Conservation (phyloP, 2,797 vertebrate genomes). For the Sphenodon punctatus region DNA sequence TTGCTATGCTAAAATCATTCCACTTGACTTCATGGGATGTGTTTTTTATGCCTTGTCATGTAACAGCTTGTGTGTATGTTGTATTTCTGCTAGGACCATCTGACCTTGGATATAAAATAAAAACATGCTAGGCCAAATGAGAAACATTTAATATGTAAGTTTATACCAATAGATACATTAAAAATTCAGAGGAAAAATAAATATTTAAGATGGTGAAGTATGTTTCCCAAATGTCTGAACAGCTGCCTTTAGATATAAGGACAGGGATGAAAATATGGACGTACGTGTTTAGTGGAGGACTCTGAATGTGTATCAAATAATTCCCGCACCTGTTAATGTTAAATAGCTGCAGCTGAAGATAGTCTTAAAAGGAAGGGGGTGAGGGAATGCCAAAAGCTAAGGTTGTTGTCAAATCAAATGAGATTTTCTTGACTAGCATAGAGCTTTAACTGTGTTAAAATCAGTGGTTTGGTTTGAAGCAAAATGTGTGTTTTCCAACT, state of each 20-base stretch:
- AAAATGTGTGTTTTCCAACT: background rate
- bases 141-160: constrained; percentile 80
- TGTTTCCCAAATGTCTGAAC: constrained; percentile 80
- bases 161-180: constrained; percentile 76
- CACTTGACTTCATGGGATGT: constrained; percentile 75
- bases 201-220: constrained; percentile 83
- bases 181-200: constrained; percentile 84
- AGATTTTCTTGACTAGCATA: background rate
- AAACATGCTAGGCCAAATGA: constrained; percentile 81
- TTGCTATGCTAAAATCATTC: constrained; percentile 69
- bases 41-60: constrained; percentile 77
- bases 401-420: background rate
- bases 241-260: constrained; percentile 77
- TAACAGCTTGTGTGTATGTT: constrained; percentile 81
- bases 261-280: constrained; percentile 69
- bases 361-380: background rate
- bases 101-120: constrained; percentile 81
- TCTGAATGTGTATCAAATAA: constrained; percentile 47
- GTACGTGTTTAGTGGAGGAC: constrained; percentile 69
- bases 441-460: background rate
- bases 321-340: constrained; percentile 40
- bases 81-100: constrained; percentile 82
- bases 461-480: background rate
- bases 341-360: constrained; percentile 28
- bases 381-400: background rate